Base-by-base conservation (phyloP, 2,888 invertebrate species). In the Automeris io region DNA sequence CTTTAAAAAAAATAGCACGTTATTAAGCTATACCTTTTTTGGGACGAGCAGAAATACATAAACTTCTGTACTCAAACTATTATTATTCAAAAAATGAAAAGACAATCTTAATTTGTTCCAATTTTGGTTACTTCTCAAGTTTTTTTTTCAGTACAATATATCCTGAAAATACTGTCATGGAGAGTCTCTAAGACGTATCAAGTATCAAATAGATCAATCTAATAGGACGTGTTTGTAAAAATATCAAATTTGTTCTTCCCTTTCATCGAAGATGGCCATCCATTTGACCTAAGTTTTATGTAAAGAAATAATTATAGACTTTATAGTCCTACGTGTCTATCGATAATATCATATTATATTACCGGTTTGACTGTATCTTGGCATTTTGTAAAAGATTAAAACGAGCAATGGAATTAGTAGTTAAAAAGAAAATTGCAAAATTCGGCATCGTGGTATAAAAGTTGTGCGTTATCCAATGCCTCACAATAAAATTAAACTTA, bases 181-280 rank as follows among this genome's bases (percentile, higher is more conserved):
- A 34, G 22, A 23, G 34, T 23, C 34, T 23, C 34, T 23, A 24
- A 34, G 23, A 16, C 16, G 21, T 23, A 23, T 23, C 23, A 34
- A 22, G 34, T 34, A 22, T 13, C 23, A 23, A 16, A 16, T 24
- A 32, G 11, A 23, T 24, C 33, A 32, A 32, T 37, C 32, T 32
- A 33, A 18, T 18, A 18, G 32, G 32, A 37, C 32, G 37, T 12
- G 18, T 32, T 32, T 24, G 37, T 37, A 32, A 37, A 37, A 37
- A 37, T 37, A 37, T 33, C 37, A 37, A 16, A 33, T 37, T 33
- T 37, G 32, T 37, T 32, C 23, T 18, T 12, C 29, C 18, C 33
- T 37, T 33, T 37, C 32, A 37, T 37, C 37, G 37, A 23, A 18
- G 37, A 33, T 32, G 33, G 37, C 32, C 24, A 22, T 33, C 37